Evolutionary conservation across 1,140 invertebrate species (phyloP), one percentile per base, ranked within the genome.

Genomic region (Samia ricini): DNA sequence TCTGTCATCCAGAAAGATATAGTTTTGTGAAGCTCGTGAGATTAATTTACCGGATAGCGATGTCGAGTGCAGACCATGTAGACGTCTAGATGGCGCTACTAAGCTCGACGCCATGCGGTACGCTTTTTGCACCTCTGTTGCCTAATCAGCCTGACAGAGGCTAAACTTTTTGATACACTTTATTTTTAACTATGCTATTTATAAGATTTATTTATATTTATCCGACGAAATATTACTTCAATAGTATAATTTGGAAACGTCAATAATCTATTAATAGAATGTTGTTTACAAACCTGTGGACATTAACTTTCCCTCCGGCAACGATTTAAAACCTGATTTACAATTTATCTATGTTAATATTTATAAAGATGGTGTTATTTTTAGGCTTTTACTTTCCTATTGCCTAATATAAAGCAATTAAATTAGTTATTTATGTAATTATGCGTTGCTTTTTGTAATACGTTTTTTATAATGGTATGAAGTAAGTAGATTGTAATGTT

Each of bases 61-160:
- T 36, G 60, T 68, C 61, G 66, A 72, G 69, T 60, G 76, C 24
- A 51, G 65, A 69, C 77, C 83, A 80, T 88, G 81, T 88, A 88
- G 85, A 88, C 83, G 83, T 88, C 85, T 88, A 88, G 78, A 88
- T 88, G 85, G 85, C 81, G 81, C 75, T 76, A 73, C 69, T 68
- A 71, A 83, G 77, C 69, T 80, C 77, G 70, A 74, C 72, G 62
- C 26, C 68, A 77, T 69, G 71, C 74, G 66, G 71, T 63, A 66
- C 72, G 66, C 64, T 72, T 83, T 77, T 77, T 77, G 76, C 73
- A 68, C 66, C 72, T 66, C 12, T 42, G 33, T 68, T 64, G 63
- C 68, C 69, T 66, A 77, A 81, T 42, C 33, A 42, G 33, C 33
- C 12, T 42, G 10, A 29, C 26, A 29, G 26, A 29, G 2, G 33